Base-by-base conservation (phyloP, 2,888 invertebrate species). In the Apodemia zela region DNA sequence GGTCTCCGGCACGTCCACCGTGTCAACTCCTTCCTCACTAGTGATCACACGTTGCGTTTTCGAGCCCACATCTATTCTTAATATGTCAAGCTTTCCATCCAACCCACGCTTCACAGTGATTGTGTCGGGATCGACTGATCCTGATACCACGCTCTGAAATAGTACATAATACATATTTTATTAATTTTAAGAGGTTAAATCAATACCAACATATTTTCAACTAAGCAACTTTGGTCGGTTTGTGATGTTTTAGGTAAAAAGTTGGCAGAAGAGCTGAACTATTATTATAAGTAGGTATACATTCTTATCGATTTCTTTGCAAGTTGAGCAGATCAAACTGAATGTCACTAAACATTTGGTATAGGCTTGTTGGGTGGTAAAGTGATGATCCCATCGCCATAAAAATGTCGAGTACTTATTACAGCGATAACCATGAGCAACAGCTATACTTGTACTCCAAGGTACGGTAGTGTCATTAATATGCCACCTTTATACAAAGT, bases 111-210 rank as follows among this genome's bases (percentile, higher is more conserved):
- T 80, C 4, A 97, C 77, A 15, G 92, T 87, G 64, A 96, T 91
- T 0, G 95, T 94, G 75, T 97, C 97, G 0, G 97, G 97, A 72
- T 97, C 96, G 1, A 94, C 93, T 58, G 92, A 82, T 0, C 95
- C 97, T 0, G 96, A 96, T 0, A 97, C 97, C 5, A 97, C 96
- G 66, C 94, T 94, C 96, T 96, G 80, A 54, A 54, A 54, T 13
- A 65, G 51, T 0, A 15, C 42, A 35, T 45, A 63, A 64, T 15
- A 10, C 25, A 58, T 57, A 65, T 62, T 42, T 17, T 11, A 5
- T 42, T 42, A 13, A 15, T 42, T 42, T 42, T 5, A 42, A 42
- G 5, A 2, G 4, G 5, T 42, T 15, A 2, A 15, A 38, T 38
- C 38, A 38, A 38, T 38, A 38, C 15, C 6, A 42, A 3, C 15